Conservation (phyloP, 2,888 invertebrate species). For the Operophtera brumata region DNA sequence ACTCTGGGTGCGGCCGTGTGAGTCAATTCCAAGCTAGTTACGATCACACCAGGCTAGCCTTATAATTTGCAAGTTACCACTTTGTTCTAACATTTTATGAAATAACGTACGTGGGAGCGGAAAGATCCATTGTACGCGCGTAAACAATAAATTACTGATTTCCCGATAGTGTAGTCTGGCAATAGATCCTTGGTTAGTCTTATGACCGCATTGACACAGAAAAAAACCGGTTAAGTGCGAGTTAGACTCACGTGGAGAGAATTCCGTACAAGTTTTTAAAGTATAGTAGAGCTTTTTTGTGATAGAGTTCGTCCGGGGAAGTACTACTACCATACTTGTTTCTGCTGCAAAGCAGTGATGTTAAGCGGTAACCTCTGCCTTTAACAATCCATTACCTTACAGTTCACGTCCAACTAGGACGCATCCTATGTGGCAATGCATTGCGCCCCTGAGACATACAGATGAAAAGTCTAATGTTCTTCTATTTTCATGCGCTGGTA, state of each 20-base stretch:
- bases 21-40: not conserved
- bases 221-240: not conserved
- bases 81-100: slow-evolving; percentile 34
- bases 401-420: no score
- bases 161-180: slow-evolving; percentile 44
- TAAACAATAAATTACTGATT: slow-evolving; percentile 65
- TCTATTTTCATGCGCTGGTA: not conserved
- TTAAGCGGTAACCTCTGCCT: no score
- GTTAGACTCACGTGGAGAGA: no score
- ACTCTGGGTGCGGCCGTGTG: not conserved
- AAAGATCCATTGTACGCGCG: slow-evolving; percentile 55
- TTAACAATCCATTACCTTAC: no score
- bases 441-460: no score
- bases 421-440: no score
- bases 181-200: slow-evolving; percentile 40
- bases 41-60: not conserved
- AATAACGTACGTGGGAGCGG: slow-evolving; percentile 58
- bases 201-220: not conserved
- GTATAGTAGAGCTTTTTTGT: no score
- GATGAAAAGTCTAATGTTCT: no score
- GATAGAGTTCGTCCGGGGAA: no score
- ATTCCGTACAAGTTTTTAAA: no score
- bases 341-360: no score
- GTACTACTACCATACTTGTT: no score
- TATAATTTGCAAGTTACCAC: slow-evolving; percentile 18